Percentiles rank a stretch among this genome's conserved stretches.
phyloP scores from a whole-genome alignment of 2,797 vertebrate genomes.

The Sebastes steindachneri region DNA sequence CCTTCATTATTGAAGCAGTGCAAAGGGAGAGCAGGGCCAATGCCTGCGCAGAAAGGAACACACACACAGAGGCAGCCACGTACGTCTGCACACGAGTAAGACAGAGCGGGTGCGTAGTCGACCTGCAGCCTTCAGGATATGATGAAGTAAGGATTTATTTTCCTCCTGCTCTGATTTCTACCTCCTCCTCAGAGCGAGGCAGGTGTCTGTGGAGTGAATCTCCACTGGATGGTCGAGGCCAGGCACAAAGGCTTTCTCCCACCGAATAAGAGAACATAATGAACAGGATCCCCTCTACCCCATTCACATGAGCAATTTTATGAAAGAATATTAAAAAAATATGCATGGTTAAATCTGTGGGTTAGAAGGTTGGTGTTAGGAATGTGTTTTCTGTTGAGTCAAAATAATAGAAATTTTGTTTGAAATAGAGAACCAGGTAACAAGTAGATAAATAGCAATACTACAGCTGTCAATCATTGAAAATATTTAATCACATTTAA shows the following conservation, averaged over 20 bases:
- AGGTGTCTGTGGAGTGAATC: constrained; percentile 24
- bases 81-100: constrained; percentile 8
- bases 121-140: constrained; percentile 42
- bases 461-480: too few species aligned
- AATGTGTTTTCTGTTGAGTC: background rate
- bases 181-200: background rate
- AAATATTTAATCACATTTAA: too few species aligned
- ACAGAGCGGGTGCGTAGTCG: constrained; percentile 1
- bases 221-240: background rate
- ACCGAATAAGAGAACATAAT: background rate
- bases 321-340: background rate
- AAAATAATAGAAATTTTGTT: background rate
- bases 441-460: background rate
- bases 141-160: constrained; percentile 30
- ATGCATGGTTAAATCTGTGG: too few species aligned
- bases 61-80: background rate
- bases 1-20: constrained; percentile 69
- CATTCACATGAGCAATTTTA: background rate
- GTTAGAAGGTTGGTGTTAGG: background rate
- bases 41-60: constrained; percentile 24
- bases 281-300: background rate
- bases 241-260: background rate
- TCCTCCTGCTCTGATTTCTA: constrained; percentile 17
- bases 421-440: background rate
- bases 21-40: constrained; percentile 39